Evolutionary conservation across 2,888 invertebrate species (phyloP).

Genomic region (Hydrotaea diabolus): DNA sequence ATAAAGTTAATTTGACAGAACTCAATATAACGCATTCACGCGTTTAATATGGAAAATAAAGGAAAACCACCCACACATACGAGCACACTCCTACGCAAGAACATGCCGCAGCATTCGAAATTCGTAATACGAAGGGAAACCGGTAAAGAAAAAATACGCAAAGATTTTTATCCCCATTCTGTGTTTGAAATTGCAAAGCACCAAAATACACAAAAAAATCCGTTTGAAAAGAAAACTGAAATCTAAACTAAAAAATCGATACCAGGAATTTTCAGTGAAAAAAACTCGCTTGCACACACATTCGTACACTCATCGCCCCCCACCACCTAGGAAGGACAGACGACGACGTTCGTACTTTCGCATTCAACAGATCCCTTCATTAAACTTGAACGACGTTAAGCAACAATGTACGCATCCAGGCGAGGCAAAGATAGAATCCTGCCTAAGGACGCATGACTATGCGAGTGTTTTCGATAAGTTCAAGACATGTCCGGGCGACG

Average conservation of each 20-base stretch:
- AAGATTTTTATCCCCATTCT: neutral
- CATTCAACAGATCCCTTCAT: slow-evolving; percentile 44
- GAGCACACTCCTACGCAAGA: neutral
- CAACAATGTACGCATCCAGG: slow-evolving; percentile 7
- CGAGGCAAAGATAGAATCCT: neutral
- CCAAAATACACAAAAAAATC: slow-evolving; percentile 9
- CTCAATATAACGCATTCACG: slow-evolving; percentile 50
- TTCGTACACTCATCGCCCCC: no score
- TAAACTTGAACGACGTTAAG: slow-evolving; percentile 14
- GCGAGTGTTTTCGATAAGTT: slow-evolving; percentile 8
- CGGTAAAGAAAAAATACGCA: neutral
- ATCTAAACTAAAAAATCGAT: slow-evolving; percentile 35
- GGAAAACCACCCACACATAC: neutral
- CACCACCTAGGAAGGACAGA: neutral
- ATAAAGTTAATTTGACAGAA: slow-evolving; percentile 55
- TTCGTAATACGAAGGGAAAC: neutral
- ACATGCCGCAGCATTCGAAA: neutral
- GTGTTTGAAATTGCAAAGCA: slow-evolving; percentile 42
- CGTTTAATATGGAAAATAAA: slow-evolving; percentile 36
- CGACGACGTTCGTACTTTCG: neutral
- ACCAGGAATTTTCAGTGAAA: neutral
- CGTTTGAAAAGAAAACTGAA: neutral
- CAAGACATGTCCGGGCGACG: neutral
- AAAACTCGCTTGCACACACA: neutral
- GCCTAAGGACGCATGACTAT: neutral